A percentile compares a stretch with the other conserved stretches of the same genome.
These are phyloP conservation scores for Sussaba pulchella DNA, from an alignment of 2,888 invertebrate genomes.

Conservation along the genomic window DNA sequence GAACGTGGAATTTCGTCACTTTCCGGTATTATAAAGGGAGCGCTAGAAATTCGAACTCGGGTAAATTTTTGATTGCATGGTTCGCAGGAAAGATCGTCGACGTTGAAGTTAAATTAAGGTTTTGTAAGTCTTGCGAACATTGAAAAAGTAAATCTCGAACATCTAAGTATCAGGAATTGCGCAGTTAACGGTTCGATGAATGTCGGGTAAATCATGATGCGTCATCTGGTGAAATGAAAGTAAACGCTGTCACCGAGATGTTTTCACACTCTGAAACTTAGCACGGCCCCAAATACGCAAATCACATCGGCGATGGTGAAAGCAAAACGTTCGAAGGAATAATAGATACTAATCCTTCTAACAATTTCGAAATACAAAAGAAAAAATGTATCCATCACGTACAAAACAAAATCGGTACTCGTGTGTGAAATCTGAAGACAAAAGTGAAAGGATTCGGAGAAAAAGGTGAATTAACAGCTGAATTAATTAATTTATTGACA, in stretches of 20 bases:
- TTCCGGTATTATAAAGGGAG: slow-evolving; percentile 42
- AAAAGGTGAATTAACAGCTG: too few relatives aligned
- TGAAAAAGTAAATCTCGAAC: slow-evolving; percentile 40
- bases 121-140: slow-evolving; percentile 52
- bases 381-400: too few relatives aligned
- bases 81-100: slow-evolving; percentile 52
- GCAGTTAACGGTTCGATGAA: slow-evolving; percentile 31
- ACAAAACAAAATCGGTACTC: too few relatives aligned
- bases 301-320: neutral
- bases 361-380: too few relatives aligned
- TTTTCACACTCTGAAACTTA: neutral
- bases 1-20: slow-evolving; percentile 55
- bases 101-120: slow-evolving; percentile 39
- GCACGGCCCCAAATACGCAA: neutral
- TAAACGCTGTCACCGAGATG: neutral
- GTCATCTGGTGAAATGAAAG: slow-evolving; percentile 58
- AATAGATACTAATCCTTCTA: neutral
- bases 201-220: slow-evolving; percentile 43
- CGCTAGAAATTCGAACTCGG: too few relatives aligned
- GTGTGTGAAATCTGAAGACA: too few relatives aligned
- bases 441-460: too few relatives aligned
- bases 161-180: slow-evolving; percentile 53
- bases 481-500: too few relatives aligned
- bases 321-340: neutral
- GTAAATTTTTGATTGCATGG: slow-evolving; percentile 59